phyloP scores from a whole-genome alignment of 2,888 invertebrate genomes.

The Aelia acuminata region DNA sequence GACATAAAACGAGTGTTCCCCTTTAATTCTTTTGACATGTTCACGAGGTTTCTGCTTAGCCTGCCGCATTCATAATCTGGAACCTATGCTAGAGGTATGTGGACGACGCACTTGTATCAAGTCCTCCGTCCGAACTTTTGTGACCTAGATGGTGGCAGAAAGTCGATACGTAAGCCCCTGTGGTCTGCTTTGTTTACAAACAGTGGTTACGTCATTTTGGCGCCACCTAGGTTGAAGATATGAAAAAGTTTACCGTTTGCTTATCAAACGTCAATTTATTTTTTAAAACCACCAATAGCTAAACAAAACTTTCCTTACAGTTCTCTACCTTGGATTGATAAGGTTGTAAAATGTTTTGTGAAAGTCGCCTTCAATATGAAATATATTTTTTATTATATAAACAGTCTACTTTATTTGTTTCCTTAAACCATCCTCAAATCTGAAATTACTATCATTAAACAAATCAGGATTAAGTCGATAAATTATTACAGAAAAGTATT shows the following conservation, averaged over 20 bases:
- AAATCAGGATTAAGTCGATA: no score
- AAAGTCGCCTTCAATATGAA: no score
- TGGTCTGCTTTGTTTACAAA: slow-evolving; percentile 40
- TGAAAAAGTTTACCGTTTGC: background rate
- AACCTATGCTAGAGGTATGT: slow-evolving; percentile 32
- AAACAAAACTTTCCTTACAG: slow-evolving; percentile 32
- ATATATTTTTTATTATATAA: no score
- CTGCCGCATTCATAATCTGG: background rate
- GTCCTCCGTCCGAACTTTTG: background rate
- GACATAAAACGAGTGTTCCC: background rate
- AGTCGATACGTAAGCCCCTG: background rate
- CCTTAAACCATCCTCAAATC: no score
- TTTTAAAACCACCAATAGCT: background rate
- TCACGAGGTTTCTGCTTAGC: background rate
- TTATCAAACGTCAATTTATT: background rate
- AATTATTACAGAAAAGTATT: no score
- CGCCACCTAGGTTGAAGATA: slow-evolving; percentile 28
- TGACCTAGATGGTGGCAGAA: slow-evolving; percentile 26
- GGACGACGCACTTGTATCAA: background rate
- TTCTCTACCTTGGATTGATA: no score
- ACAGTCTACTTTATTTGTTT: no score
- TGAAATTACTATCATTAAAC: no score
- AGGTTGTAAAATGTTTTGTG: no score
- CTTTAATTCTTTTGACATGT: background rate
- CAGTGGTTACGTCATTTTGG: slow-evolving; percentile 54